Percentiles rank a stretch among this genome's conserved stretches.
These are phyloP conservation scores for Apostichopus japonicus DNA, from an alignment of 35 echinoderm and acorn worm genomes.

Conservation along the genomic window DNA sequence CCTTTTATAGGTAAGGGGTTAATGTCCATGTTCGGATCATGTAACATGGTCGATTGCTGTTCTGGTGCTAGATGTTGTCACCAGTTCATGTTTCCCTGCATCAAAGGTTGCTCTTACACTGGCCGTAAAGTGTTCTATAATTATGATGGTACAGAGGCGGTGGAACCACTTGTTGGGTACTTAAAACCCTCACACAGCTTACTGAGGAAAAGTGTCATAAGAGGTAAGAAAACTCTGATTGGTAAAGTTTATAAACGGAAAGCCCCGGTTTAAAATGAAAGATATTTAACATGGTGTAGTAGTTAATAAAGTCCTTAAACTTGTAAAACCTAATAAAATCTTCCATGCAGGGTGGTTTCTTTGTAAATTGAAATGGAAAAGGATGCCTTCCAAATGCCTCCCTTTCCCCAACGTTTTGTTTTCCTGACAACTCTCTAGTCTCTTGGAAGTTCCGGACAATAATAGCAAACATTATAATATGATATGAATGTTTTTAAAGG, in stretches of 20 bases:
- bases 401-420: too few relatives aligned
- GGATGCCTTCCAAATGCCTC: too few relatives aligned
- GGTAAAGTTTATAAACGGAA: neutral
- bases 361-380: too few relatives aligned
- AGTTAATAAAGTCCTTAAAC: neutral
- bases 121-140: constrained; percentile 87
- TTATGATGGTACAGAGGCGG: constrained; percentile 90
- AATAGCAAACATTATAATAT: too few relatives aligned
- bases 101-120: constrained; percentile 77
- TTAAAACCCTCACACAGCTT: constrained; percentile 76
- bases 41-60: constrained; percentile 91
- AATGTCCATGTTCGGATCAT: constrained; percentile 65
- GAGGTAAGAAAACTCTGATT: constrained; percentile 60
- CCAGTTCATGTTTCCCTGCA: constrained; percentile 87
- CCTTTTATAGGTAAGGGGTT: constrained; percentile 47
- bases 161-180: constrained; percentile 82
- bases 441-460: too few relatives aligned
- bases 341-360: too few relatives aligned
- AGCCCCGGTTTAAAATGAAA: neutral
- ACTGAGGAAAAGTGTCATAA: constrained; percentile 66
- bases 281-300: constrained; percentile 4
- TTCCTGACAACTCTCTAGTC: too few relatives aligned
- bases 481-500: too few relatives aligned
- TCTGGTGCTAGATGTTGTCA: constrained; percentile 73
- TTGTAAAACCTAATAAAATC: neutral